Conservation (phyloP, 92 coral and sea anemone genomes). For the Epizoanthus fatuus region DNA sequence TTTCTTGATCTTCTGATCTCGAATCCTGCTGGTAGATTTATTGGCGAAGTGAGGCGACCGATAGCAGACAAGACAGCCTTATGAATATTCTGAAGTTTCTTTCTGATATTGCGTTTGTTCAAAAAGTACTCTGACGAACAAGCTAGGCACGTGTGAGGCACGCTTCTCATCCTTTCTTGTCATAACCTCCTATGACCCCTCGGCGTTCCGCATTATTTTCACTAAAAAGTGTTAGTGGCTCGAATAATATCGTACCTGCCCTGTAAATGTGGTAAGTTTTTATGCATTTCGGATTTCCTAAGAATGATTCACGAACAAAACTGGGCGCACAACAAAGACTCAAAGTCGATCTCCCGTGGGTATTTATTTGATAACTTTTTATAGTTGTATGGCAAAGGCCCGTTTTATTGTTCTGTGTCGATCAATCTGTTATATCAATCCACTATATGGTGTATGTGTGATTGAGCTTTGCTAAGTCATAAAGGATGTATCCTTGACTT, state of each 20-base stretch:
- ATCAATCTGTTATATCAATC: neutral
- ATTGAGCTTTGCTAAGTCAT: neutral
- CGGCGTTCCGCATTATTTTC: neutral
- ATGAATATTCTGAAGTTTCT: conserved; percentile 2
- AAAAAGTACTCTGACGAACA: neutral
- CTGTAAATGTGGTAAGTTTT: neutral
- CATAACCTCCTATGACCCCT: conserved; percentile 11
- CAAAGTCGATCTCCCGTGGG: conserved; percentile 9
- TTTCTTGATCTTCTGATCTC: conserved; percentile 46
- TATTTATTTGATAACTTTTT: conserved; percentile 30
- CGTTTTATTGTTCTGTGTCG: conserved; percentile 3
- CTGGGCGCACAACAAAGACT: neutral
- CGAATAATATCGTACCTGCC: conserved; percentile 7
- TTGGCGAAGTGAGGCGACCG: conserved; percentile 7
- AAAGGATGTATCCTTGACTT: neutral
- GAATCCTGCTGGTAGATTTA: conserved; percentile 45
- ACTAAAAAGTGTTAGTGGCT: neutral
- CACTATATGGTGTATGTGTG: neutral
- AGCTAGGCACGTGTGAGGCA: conserved; percentile 45
- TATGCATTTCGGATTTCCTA: conserved; percentile 4
- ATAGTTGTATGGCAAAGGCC: conserved; percentile 13
- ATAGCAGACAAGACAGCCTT: conserved; percentile 19
- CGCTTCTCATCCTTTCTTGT: conserved; percentile 25
- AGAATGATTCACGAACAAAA: conserved; percentile 11
- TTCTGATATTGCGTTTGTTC: conserved; percentile 21